These are phyloP conservation scores for Poecilia gillii DNA, from an alignment of 2,797 vertebrate species.

Conservation along the genomic window DNA sequence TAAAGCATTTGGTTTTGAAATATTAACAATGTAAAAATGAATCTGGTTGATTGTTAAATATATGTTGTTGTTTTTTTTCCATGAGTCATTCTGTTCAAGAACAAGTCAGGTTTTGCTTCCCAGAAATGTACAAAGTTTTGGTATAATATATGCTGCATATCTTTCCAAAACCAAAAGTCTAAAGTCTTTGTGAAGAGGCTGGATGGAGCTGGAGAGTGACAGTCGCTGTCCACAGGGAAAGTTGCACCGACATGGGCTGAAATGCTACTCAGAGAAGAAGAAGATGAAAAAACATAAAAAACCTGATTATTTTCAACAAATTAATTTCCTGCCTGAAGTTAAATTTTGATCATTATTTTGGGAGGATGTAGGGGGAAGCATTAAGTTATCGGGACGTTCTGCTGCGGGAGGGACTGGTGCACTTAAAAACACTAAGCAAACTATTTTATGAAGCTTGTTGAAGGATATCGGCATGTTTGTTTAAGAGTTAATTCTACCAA, in stretches of 20 bases:
- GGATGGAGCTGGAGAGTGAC: not conserved
- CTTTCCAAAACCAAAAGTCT: not conserved
- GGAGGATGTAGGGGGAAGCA: not conserved
- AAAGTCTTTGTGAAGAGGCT: not conserved
- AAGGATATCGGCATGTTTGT: not conserved
- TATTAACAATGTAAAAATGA: not conserved
- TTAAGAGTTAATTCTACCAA: not conserved
- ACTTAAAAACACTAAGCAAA: not conserved
- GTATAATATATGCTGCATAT: not conserved
- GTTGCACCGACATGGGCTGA: not conserved
- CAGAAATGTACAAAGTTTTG: not conserved
- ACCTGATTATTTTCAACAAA: not conserved
- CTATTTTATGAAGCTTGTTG: not conserved
- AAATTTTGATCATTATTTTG: not conserved
- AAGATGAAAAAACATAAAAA: not conserved
- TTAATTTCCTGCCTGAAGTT: not conserved
- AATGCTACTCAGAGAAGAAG: not conserved
- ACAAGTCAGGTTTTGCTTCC: not conserved
- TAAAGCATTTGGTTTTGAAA: not conserved
- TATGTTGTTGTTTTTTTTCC: not conserved
- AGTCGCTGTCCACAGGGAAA: not conserved
- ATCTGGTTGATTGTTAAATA: not conserved
- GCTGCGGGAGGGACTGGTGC: not conserved
- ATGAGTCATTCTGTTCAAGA: not conserved
- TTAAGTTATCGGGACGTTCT: not conserved